phyloP scores from a whole-genome alignment of 1,140 invertebrate species.

The Drosophila asahinai region DNA sequence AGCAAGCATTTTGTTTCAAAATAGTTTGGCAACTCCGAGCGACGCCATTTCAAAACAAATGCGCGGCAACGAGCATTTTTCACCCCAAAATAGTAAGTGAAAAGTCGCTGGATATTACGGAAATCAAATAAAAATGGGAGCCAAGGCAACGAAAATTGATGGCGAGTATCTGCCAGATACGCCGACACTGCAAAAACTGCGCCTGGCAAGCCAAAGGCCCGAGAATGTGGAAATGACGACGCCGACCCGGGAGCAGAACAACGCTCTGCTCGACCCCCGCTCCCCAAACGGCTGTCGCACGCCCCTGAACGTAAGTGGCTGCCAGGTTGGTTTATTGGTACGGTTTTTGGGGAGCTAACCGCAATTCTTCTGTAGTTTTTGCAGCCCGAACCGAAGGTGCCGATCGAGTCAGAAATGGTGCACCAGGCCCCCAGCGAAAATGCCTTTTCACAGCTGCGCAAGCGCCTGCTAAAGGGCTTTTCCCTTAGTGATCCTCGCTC shows the following conservation, averaged over 20 bases:
- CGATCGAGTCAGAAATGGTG: neutral
- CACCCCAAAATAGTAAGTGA: neutral
- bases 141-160: slow-evolving; percentile 78
- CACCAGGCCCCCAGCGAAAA: slow-evolving; percentile 38
- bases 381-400: slow-evolving; percentile 14
- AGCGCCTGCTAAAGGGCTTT: slow-evolving; percentile 74
- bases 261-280: slow-evolving; percentile 64
- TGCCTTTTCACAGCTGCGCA: slow-evolving; percentile 58
- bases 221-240: slow-evolving; percentile 33
- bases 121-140: slow-evolving; percentile 53
- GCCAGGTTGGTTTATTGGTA: neutral
- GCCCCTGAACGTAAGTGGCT: slow-evolving; percentile 64
- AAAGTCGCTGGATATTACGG: slow-evolving; percentile 3
- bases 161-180: slow-evolving; percentile 71
- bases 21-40: slow-evolving; percentile 19
- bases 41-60: slow-evolving; percentile 62
- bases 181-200: slow-evolving; percentile 65
- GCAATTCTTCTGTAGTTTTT: slow-evolving; percentile 31
- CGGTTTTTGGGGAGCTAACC: too few species aligned
- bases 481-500: slow-evolving; percentile 85
- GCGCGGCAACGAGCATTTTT: slow-evolving; percentile 51
- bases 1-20: neutral
- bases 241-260: slow-evolving; percentile 37
- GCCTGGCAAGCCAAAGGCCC: slow-evolving; percentile 11
- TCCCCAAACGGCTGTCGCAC: slow-evolving; percentile 76